phyloP scores from a whole-genome alignment of 2,888 invertebrate genomes.

The Hirtodrosophila confusa region DNA sequence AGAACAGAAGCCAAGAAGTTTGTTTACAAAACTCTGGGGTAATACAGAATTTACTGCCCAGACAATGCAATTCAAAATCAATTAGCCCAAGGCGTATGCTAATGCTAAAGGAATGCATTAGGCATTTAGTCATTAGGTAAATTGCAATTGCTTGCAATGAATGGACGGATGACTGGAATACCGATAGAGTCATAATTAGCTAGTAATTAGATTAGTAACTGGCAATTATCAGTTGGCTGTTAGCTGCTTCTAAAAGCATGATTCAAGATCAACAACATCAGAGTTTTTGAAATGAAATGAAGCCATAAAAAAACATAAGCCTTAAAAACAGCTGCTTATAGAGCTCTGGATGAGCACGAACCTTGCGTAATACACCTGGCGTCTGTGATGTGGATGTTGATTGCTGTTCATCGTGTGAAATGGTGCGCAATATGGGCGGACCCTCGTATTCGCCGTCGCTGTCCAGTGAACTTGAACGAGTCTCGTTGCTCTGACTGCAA shows the following conservation, averaged over 20 bases:
- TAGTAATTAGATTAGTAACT: too few species aligned
- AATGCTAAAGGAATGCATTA: neutral
- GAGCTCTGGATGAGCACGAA: conserved; percentile 42
- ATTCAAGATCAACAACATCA: neutral
- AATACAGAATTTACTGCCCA: too few species aligned
- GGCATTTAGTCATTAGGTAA: too few species aligned
- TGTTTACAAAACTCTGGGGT: too few species aligned
- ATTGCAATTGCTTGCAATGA: too few species aligned
- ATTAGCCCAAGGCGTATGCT: neutral
- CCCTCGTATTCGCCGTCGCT: conserved; percentile 85
- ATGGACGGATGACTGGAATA: too few species aligned
- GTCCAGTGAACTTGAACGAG: conserved; percentile 85
- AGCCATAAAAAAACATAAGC: neutral
- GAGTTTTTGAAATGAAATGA: neutral
- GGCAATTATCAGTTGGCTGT: too few species aligned
- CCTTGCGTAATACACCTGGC: conserved; percentile 84
- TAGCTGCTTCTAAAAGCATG: neutral
- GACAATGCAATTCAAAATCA: too few species aligned
- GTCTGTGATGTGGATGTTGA: conserved; percentile 81
- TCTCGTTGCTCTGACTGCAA: conserved; percentile 84
- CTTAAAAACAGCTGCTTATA: neutral
- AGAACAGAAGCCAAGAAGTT: too few species aligned
- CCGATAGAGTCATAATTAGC: too few species aligned
- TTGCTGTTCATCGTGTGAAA: conserved; percentile 87
- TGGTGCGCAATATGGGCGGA: conserved; percentile 86